Conservation (phyloP, 2,797 vertebrate species). For the Hypotaenidia philippensis region DNA sequence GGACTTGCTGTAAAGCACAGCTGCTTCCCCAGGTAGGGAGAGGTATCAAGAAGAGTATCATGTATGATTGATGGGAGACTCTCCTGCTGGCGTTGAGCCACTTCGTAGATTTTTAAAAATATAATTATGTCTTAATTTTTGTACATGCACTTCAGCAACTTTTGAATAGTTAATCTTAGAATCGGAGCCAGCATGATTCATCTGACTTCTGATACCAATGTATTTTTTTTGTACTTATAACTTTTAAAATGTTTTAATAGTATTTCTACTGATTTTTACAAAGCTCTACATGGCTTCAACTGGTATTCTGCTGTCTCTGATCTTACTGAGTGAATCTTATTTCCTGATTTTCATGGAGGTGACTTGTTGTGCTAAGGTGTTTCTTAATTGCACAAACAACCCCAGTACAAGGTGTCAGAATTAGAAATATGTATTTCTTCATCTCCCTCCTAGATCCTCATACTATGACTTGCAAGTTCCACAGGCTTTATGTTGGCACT, state of each 20-base stretch:
- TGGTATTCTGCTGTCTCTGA: background rate
- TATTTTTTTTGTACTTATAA: background rate
- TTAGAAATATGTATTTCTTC: background rate
- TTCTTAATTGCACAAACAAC: background rate
- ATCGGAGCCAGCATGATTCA: background rate
- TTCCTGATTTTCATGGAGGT: background rate
- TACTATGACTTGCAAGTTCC: background rate
- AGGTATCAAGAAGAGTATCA: background rate
- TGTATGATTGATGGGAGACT: conserved; percentile 35
- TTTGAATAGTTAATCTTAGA: conserved; percentile 19
- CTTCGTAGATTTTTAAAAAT: background rate
- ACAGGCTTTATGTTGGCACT: background rate
- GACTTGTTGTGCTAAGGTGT: background rate
- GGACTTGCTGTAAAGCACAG: conserved; percentile 42
- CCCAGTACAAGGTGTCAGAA: background rate
- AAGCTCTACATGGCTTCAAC: rapidly evolving
- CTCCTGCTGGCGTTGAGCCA: conserved; percentile 32
- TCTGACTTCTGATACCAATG: background rate
- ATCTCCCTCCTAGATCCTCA: background rate
- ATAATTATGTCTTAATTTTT: conserved; percentile 52
- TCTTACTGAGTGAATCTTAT: background rate
- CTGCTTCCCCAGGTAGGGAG: conserved; percentile 25
- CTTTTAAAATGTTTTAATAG: background rate
- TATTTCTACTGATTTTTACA: background rate
- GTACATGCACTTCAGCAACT: background rate